Evolutionary conservation across 1,140 invertebrate genomes (phyloP).

Genomic region (Drosophila lacertosa): DNA sequence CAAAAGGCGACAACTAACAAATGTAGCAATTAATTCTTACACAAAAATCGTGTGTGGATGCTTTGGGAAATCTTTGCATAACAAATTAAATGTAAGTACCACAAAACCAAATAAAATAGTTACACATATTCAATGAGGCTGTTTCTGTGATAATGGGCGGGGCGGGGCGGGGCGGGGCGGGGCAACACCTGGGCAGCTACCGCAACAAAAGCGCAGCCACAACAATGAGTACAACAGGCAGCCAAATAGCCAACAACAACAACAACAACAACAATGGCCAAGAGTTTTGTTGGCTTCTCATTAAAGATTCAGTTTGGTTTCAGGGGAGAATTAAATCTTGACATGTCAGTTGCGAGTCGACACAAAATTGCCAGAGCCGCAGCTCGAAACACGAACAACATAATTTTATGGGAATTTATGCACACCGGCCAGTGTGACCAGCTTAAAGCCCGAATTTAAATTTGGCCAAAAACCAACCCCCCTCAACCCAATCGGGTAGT

Average conservation of each 20-base stretch:
- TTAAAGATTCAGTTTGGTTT: conserved; percentile 81
- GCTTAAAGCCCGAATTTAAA: conserved; percentile 39
- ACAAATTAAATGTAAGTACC: conserved; percentile 72
- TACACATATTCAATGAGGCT: conserved; percentile 34
- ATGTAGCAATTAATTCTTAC: conserved; percentile 64
- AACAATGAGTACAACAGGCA: conserved; percentile 47
- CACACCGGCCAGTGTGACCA: conserved; percentile 26
- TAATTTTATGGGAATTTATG: conserved; percentile 70
- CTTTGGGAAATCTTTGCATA: conserved; percentile 67
- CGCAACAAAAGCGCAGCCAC: conserved; percentile 49
- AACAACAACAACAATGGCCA: conserved; percentile 23
- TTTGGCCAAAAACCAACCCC: conserved; percentile 13
- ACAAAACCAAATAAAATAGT: conserved; percentile 74
- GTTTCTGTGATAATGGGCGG: too few relatives aligned
- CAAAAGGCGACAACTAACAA: conserved; percentile 30
- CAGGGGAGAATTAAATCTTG: conserved; percentile 76
- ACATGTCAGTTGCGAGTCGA: conserved; percentile 48
- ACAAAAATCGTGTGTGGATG: conserved; percentile 9
- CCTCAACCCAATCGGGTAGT: conserved; percentile 21
- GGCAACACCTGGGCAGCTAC: conserved; percentile 29
- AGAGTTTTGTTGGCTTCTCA: conserved; percentile 61
- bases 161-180: not conserved
- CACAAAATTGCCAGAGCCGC: conserved; percentile 21
- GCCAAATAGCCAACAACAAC: conserved; percentile 15
- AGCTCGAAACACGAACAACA: conserved; percentile 55